Evolutionary conservation across 2,113 vertebrate genomes (phyloP), one percentile per base, ranked within the genome.

Genomic region (Propithecus coquereli): DNA sequence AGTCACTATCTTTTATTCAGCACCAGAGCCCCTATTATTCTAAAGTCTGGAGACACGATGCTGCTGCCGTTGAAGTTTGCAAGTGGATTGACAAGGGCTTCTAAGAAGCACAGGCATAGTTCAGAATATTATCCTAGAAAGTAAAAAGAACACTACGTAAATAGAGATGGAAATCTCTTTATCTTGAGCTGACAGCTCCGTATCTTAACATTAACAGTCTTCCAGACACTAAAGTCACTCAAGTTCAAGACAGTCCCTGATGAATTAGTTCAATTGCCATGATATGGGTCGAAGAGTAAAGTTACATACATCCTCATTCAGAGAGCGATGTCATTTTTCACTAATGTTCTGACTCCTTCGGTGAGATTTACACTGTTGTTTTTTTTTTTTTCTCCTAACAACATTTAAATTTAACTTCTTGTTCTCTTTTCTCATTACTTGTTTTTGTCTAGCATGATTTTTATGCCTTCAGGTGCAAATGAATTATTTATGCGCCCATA

Each of bases 391-490:
- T 25, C 45, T 43, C 40, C 34, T 22, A 91, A 91, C 25, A 94
- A 88, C 66, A 95, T 91, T 97, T 94, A 94, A 95, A 95, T 94
- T 97, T 98, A 97, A 96, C 95, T 97, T 97, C 93, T 94, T 94
- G 66, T 94, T 97, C 96, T 95, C 94, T 87, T 95, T 96, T 85
- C 90, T 94, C 94, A 82, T 57, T 87, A 40, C 87, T 96, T 97
- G 82, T 97, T 97, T 97, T 98, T 96, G 84, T 96, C 96, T 97
- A 76, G 80, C 63, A 79, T 91, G 87, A 87, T 95, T 95, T 98
- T 76, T 87, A 37, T 94, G 95, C 90, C 97, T 97, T 98, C 77
- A 80, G 94, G 96, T 97, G 79, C 77, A 23, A n/a, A 95, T 98
- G 94, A 97, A 97, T 97, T 96, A 98, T 97, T 96, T 97, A 97